Evolutionary conservation across 64 coral and sea anemone genomes (phyloP).

Genomic region (Trachythela sp.): DNA sequence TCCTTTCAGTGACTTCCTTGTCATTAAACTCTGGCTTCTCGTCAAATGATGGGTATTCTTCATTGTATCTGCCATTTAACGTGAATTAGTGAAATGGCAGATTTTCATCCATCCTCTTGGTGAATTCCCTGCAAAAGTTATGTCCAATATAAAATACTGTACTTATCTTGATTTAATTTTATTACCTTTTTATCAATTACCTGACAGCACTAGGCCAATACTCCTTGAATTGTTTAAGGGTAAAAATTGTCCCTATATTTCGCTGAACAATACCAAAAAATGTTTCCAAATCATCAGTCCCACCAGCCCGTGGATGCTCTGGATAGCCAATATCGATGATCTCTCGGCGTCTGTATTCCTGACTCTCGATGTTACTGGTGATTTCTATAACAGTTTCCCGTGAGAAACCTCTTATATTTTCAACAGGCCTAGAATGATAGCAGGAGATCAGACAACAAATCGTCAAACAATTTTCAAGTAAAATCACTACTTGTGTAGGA

Average conservation of each 20-base stretch:
- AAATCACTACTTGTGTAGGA: too few species aligned
- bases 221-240: slow-evolving; percentile 20
- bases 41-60: slow-evolving; percentile 46
- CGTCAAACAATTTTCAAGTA: too few species aligned
- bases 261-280: neutral
- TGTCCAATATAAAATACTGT: neutral
- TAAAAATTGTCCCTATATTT: neutral
- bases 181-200: neutral
- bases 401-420: slow-evolving; percentile 54
- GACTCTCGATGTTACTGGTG: slow-evolving; percentile 35
- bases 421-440: slow-evolving; percentile 40
- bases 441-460: too few species aligned
- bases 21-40: slow-evolving; percentile 19
- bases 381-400: slow-evolving; percentile 40
- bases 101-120: slow-evolving; percentile 51
- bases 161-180: neutral
- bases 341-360: slow-evolving; percentile 20
- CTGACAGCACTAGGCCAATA: neutral
- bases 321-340: slow-evolving; percentile 18
- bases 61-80: slow-evolving; percentile 48
- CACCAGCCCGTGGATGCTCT: slow-evolving; percentile 24
- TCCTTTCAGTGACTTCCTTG: neutral
- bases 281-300: neutral
- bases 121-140: slow-evolving; percentile 55
- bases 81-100: slow-evolving; percentile 50